phyloP scores from a whole-genome alignment of 2,888 invertebrate species.

The Sphinx pinastri region DNA sequence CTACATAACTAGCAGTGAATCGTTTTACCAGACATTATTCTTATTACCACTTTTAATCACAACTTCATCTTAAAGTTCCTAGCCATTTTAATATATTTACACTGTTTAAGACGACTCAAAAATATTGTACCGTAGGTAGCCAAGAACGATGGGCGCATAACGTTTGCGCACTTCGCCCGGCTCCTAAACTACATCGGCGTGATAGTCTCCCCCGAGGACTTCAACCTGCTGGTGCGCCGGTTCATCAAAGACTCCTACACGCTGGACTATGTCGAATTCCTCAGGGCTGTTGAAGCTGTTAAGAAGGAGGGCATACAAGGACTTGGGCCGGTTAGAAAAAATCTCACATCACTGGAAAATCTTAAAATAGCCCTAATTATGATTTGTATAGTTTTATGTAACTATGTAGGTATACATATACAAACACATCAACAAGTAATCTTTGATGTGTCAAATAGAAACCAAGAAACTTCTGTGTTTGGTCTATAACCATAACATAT shows the following conservation, averaged over 20 bases:
- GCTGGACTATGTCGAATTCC: slow-evolving; percentile 90
- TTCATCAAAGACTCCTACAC: slow-evolving; percentile 91
- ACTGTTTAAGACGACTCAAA: too few species aligned
- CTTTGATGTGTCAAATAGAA: too few species aligned
- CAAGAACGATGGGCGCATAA: slow-evolving; percentile 89
- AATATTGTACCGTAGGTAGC: slow-evolving; percentile 80
- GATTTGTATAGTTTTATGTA: too few species aligned
- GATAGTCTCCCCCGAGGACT: slow-evolving; percentile 88
- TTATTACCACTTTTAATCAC: too few species aligned
- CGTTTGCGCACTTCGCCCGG: slow-evolving; percentile 90
- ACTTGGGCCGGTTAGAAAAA: slow-evolving; percentile 78
- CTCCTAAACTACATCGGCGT: slow-evolving; percentile 89
- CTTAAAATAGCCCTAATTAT: not conserved
- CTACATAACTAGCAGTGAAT: too few species aligned
- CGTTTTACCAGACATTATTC: too few species aligned
- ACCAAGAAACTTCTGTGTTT: too few species aligned
- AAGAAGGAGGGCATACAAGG: slow-evolving; percentile 82
- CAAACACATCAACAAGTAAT: too few species aligned
- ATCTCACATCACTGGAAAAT: not conserved
- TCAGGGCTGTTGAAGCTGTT: slow-evolving; percentile 87
- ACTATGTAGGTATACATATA: too few species aligned
- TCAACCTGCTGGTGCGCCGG: slow-evolving; percentile 88
- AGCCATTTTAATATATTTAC: too few species aligned
- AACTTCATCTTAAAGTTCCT: too few species aligned
- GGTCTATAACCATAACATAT: too few species aligned